A percentile compares a stretch with the other conserved stretches of the same genome.
Evolutionary conservation across 1,140 invertebrate genomes (phyloP).

Genomic region (Brachionus calyciflorus): DNA sequence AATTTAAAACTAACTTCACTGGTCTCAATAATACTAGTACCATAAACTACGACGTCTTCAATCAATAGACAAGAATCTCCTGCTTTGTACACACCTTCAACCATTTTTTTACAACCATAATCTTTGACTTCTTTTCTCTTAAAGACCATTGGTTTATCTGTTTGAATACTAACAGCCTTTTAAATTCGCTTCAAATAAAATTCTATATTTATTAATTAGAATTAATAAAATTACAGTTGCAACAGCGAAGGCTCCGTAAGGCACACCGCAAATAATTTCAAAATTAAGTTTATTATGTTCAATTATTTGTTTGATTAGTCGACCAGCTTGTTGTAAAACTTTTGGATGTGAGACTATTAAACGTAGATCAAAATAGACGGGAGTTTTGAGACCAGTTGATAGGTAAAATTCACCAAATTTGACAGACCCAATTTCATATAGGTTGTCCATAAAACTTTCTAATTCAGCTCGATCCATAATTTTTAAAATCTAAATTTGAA

Average conservation of each 20-base stretch:
- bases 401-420: conserved; percentile 42
- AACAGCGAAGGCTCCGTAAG: conserved; percentile 90
- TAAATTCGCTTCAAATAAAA: background rate
- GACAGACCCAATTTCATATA: conserved; percentile 41
- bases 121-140: conserved; percentile 76
- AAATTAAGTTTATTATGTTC: conserved; percentile 53
- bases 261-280: conserved; percentile 85
- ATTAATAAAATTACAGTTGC: conserved; percentile 66
- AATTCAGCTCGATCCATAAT: conserved; percentile 62
- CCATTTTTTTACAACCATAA: conserved; percentile 91
- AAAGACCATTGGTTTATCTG: conserved; percentile 79
- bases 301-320: background rate
- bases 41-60: conserved; percentile 93
- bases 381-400: conserved; percentile 73
- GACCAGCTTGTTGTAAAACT: conserved; percentile 64
- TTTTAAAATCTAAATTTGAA: conserved; percentile 69
- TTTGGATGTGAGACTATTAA: conserved; percentile 81
- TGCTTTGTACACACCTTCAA: conserved; percentile 79
- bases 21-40: conserved; percentile 87
- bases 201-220: background rate
- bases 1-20: conserved; percentile 60
- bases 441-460: conserved; percentile 44
- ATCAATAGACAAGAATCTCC: conserved; percentile 83
- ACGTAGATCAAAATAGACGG: conserved; percentile 89
- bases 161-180: conserved; percentile 57